These are phyloP conservation scores for Gulo gulo DNA, from an alignment of 2,113 vertebrate species.

Conservation along the genomic window DNA sequence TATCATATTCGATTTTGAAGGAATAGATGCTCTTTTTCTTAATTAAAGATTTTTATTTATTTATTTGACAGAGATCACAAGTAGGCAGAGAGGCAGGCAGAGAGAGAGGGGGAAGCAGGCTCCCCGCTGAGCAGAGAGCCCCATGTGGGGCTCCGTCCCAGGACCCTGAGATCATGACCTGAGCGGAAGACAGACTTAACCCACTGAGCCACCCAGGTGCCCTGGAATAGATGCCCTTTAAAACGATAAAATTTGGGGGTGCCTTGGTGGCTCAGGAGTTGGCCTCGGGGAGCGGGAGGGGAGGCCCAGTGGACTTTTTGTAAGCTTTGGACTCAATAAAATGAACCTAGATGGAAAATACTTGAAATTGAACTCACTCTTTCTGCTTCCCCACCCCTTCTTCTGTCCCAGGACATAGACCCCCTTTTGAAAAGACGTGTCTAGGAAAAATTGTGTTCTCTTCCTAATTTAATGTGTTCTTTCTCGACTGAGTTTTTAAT, in stretches of 20 bases:
- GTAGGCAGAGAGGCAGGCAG: too few species aligned
- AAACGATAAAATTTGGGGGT: too few species aligned
- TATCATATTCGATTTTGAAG: background rate
- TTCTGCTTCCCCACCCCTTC: constrained; percentile 51
- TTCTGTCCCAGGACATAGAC: constrained; percentile 57
- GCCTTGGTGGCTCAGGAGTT: background rate
- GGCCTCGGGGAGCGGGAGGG: constrained; percentile 39
- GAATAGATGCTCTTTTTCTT: background rate
- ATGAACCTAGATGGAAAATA: constrained; percentile 75
- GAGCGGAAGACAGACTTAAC: too few species aligned
- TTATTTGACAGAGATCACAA: too few species aligned
- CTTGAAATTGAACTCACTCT: constrained; percentile 78
- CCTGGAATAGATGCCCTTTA: too few species aligned
- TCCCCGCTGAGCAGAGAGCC: too few species aligned
- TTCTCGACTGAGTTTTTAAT: constrained; percentile 77
- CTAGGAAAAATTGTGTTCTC: constrained; percentile 50
- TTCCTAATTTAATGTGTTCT: constrained; percentile 59
- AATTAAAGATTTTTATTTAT: too few species aligned
- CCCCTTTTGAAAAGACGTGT: constrained; percentile 51
- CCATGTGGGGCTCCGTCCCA: too few species aligned
- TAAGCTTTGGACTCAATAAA: constrained; percentile 74
- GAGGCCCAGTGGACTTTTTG: constrained; percentile 30
- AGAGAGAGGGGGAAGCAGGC: too few species aligned
- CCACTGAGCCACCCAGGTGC: too few species aligned
- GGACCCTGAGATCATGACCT: too few species aligned